Base-by-base conservation (phyloP, 2,888 invertebrate genomes). In the Ophion obscuratus region DNA sequence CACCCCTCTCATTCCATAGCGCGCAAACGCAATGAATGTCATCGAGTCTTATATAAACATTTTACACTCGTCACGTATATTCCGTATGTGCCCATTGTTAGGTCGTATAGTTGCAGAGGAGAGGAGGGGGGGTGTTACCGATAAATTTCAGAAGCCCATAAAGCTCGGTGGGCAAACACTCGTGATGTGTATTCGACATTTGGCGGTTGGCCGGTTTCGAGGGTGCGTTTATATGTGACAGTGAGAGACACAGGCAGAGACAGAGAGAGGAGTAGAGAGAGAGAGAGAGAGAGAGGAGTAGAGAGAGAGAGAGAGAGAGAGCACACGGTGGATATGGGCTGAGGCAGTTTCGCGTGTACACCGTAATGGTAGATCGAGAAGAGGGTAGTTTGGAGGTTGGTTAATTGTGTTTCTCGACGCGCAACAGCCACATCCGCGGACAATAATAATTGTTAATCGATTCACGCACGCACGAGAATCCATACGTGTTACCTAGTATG, bases 371-470 rank as follows among this genome's bases (percentile, higher is more conserved):
- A 57, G 57, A 73, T 73, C 53, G 62, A 61, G 57, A 53, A 59
- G 79, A 66, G 75, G 68, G 80, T 81, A 78, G 83, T 86, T 86
- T 83, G 81, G 83, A 77, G 80, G 47, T 64, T 83, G 83, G 86
- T 88, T 88, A 88, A 88, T 88, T 88, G 88, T 84, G 86, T 88
- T 88, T 88, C 87, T 86, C 87, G 84, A 87, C 83, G 87, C 83
- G 87, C 84, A 88, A 86, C 88, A 87, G 88, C 87, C 88, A 88
- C 88, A 88, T 88, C 87, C 87, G 88, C 87, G 85, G 87, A 87
- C 87, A 89, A 88, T 88, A 88, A 90, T 90, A 87, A 88, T 90
- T 90, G 88, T 88, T 89, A 88, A 90, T 89, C 88, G 90, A 89
- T 89, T 87, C 87, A 88, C 86, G 88, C 85, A 84, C 81, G 82